Percentiles rank a stretch among this genome's conserved stretches.
phyloP scores from a whole-genome alignment of 2,888 invertebrate species.

The Agrilus biguttatus region DNA sequence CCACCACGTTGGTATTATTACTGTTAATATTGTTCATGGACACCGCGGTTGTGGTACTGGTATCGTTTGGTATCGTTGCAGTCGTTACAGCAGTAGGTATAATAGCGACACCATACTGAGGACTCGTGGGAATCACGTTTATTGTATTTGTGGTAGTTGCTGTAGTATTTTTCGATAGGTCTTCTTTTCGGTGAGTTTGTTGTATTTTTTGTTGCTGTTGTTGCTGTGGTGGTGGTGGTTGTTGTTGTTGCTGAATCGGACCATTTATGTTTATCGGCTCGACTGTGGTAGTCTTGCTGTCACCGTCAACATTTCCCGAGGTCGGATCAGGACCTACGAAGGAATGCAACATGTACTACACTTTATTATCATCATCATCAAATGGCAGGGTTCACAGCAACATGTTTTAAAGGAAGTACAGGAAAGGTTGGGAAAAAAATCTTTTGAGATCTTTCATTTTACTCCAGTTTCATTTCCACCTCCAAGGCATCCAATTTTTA shows the following conservation, averaged over 20 bases:
- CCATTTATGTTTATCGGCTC: background rate
- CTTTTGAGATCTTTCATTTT: too few species aligned
- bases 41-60: slow-evolving; percentile 16
- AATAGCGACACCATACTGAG: slow-evolving; percentile 48
- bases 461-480: too few species aligned
- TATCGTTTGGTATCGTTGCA: slow-evolving; percentile 14
- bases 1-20: slow-evolving; percentile 27
- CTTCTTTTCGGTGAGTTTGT: slow-evolving; percentile 14
- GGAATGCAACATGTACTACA: slow-evolving; percentile 21
- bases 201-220: slow-evolving; percentile 8
- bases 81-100: slow-evolving; percentile 29
- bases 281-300: slow-evolving; percentile 12
- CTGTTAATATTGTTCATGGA: slow-evolving; percentile 21
- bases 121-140: slow-evolving; percentile 47
- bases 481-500: slow-evolving; percentile 4
- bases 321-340: slow-evolving; percentile 29
- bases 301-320: slow-evolving; percentile 28
- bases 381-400: too few species aligned
- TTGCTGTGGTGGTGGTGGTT: slow-evolving; percentile 12
- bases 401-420: too few species aligned
- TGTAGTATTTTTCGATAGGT: slow-evolving; percentile 13
- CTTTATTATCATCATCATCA: background rate
- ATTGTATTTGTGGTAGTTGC: slow-evolving; percentile 18
- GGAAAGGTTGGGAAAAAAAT: too few species aligned
- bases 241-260: background rate